phyloP scores from a whole-genome alignment of 53 echinoderm and acorn worm species.

The Actinopyga echinites region DNA sequence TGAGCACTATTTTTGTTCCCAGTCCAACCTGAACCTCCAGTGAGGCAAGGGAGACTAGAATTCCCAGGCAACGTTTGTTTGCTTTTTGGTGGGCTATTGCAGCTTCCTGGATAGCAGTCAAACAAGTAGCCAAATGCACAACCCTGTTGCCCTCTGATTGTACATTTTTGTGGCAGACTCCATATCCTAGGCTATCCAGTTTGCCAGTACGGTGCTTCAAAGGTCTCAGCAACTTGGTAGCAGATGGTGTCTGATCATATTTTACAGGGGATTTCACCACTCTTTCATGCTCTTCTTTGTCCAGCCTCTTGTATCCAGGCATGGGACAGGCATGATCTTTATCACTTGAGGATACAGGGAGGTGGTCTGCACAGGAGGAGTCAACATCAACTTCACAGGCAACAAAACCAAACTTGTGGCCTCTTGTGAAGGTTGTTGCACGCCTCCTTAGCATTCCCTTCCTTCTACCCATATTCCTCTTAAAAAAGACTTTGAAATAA shows the following conservation, averaged over 20 bases:
- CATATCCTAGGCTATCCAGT: background rate
- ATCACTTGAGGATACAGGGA: background rate
- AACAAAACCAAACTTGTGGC: background rate
- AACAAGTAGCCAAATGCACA: background rate
- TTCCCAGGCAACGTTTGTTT: background rate
- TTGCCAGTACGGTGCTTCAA: background rate
- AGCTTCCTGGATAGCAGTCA: background rate
- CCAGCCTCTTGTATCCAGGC: background rate
- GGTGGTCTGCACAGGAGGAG: background rate
- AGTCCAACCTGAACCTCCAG: background rate
- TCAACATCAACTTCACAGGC: no score
- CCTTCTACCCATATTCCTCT: constrained; percentile 6
- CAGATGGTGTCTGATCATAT: background rate
- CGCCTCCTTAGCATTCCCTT: constrained; percentile 1
- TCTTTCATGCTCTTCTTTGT: background rate
- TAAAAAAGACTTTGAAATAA: no score
- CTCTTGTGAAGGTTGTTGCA: background rate
- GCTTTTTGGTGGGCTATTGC: background rate
- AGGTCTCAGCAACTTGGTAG: background rate
- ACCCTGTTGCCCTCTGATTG: background rate
- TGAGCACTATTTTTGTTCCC: background rate
- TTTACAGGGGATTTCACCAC: background rate
- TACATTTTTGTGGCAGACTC: no score
- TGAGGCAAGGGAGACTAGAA: background rate
- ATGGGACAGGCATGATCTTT: background rate